phyloP scores from a whole-genome alignment of 1,140 invertebrate species.

The Drosophila asahinai region DNA sequence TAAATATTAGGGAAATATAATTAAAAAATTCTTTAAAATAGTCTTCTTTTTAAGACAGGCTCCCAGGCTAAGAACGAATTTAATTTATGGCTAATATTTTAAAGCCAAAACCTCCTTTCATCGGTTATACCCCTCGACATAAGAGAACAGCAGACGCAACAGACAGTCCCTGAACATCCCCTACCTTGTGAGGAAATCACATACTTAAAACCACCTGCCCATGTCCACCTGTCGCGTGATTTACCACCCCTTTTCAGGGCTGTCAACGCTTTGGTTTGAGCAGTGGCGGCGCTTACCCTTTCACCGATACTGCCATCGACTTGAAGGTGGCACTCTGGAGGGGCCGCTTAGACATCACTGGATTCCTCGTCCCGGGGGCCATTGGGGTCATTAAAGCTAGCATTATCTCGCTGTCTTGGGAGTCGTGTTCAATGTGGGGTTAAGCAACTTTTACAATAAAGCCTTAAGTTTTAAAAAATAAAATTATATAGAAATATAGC shows the following conservation, averaged over 20 bases:
- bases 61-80: too few species aligned
- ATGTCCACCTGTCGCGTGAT: slow-evolving; percentile 13
- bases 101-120: too few species aligned
- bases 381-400: slow-evolving; percentile 9
- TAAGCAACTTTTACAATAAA: slow-evolving; percentile 4
- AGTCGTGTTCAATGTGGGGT: neutral
- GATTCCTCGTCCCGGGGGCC: neutral
- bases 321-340: neutral
- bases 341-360: slow-evolving; percentile 1
- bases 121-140: neutral
- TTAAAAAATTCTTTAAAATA: too few species aligned
- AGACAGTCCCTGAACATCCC: slow-evolving; percentile 8
- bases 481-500: slow-evolving; percentile 22
- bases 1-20: too few species aligned
- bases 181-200: neutral
- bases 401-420: slow-evolving; percentile 1
- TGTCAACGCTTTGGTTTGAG: neutral
- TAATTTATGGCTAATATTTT: neutral
- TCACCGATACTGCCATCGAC: slow-evolving; percentile 3
- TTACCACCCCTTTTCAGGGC: slow-evolving; percentile 1
- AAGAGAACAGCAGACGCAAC: neutral
- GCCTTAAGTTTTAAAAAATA: slow-evolving; percentile 2
- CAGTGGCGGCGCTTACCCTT: slow-evolving; percentile 21
- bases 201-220: neutral
- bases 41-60: too few species aligned